Conservation (phyloP, 2,113 vertebrate genomes). For the Psittacula cyanocephala region DNA sequence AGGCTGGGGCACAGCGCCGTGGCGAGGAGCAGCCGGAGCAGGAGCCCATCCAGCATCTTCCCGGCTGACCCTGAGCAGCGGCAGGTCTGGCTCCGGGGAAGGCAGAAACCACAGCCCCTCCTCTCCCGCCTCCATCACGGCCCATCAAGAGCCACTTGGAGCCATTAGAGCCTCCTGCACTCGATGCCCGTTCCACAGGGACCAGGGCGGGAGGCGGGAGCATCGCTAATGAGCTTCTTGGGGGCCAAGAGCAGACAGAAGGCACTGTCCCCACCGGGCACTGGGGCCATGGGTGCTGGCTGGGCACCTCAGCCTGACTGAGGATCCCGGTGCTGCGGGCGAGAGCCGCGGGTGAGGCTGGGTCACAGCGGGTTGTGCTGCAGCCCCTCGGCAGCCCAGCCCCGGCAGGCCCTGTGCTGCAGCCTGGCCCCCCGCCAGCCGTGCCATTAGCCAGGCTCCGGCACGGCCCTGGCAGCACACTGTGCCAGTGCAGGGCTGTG, state of each 20-base stretch:
- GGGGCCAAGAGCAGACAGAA: background rate
- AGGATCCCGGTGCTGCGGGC: accelerated
- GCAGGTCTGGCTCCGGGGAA: background rate
- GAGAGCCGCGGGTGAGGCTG: background rate
- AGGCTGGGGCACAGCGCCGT: background rate
- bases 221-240: background rate
- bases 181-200: constrained; percentile 7
- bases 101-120: constrained; percentile 56
- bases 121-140: constrained; percentile 36
- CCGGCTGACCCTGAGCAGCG: background rate
- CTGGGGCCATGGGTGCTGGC: accelerated
- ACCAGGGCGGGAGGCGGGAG: background rate
- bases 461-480: background rate
- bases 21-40: background rate
- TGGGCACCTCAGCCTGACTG: background rate
- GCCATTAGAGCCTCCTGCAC: constrained; percentile 61
- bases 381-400: background rate
- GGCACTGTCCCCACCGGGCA: background rate
- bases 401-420: accelerated
- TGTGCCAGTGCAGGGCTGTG: background rate
- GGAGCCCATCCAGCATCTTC: constrained; percentile 35
- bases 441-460: background rate
- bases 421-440: background rate
- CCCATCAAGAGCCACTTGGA: constrained; percentile 1
- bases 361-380: too few species aligned